phyloP scores from a whole-genome alignment of 2,797 vertebrate genomes.

The Falco biarmicus region DNA sequence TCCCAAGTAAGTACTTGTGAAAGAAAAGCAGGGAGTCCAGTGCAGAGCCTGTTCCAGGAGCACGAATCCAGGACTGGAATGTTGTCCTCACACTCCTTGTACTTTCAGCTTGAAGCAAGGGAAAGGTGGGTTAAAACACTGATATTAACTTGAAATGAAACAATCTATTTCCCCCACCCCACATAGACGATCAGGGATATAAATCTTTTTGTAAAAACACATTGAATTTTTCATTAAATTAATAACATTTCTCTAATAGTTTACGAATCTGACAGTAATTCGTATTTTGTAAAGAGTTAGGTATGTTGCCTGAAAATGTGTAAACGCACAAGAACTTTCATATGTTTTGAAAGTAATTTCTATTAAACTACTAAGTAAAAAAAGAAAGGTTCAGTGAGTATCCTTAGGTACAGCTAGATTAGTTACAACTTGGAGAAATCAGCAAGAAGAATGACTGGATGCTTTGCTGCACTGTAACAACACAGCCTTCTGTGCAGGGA shows the following conservation, averaged over 20 bases:
- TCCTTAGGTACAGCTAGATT: neutral
- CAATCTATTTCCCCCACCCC: neutral
- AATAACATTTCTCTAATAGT: neutral
- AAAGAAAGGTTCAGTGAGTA: neutral
- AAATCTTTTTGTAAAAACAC: neutral
- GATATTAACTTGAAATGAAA: neutral
- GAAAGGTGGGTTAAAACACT: neutral
- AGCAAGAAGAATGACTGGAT: neutral
- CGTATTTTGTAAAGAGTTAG: neutral
- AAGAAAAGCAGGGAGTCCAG: neutral
- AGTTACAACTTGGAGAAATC: neutral
- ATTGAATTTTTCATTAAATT: neutral
- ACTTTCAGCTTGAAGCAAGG: neutral
- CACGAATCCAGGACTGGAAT: neutral
- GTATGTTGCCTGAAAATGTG: neutral
- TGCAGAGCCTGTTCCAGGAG: neutral
- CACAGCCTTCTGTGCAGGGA: neutral
- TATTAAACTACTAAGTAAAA: neutral
- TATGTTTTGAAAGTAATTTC: neutral
- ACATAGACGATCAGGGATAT: neutral
- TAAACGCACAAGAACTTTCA: neutral
- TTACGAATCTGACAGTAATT: neutral
- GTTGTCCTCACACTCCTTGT: neutral
- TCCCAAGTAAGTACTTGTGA: neutral
- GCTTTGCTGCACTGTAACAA: neutral